These are phyloP conservation scores for Aptenodytes patagonicus DNA, from an alignment of 2,113 vertebrate species.

Conservation along the genomic window DNA sequence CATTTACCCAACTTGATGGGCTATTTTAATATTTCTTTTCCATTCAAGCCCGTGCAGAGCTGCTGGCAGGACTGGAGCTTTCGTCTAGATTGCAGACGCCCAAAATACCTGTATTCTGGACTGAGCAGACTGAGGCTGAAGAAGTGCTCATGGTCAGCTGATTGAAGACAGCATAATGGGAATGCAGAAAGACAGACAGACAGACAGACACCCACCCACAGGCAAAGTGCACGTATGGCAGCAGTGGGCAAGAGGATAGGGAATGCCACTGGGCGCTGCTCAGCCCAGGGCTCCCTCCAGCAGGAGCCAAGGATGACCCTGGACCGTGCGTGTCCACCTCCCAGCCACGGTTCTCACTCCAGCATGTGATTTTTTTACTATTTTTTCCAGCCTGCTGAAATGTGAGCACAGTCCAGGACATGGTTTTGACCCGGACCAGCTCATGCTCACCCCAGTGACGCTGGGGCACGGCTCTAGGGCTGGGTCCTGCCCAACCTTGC, in stretches of 20 bases:
- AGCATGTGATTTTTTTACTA: background rate
- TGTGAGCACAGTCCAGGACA: background rate
- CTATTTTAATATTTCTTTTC: conserved; percentile 3
- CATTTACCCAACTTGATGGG: background rate
- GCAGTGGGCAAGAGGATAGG: background rate
- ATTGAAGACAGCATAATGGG: background rate
- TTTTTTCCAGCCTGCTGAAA: background rate
- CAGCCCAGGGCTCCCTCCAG: background rate
- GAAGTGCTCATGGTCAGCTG: background rate
- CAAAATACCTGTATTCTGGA: conserved; percentile 17
- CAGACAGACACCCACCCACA: background rate
- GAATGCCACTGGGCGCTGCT: background rate
- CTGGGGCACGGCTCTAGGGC: too few species aligned
- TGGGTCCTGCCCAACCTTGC: background rate
- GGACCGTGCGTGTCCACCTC: fast-evolving
- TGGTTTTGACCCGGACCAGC: background rate
- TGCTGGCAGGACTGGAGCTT: background rate
- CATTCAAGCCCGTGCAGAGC: background rate
- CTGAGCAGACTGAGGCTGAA: background rate
- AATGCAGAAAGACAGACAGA: background rate
- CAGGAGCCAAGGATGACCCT: background rate
- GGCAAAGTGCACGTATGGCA: background rate
- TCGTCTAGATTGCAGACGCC: background rate
- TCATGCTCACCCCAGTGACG: background rate
- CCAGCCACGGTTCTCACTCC: background rate